Evolutionary conservation across 2,113 vertebrate species (phyloP), one percentile per base, ranked within the genome.

Genomic region (Dromas ardeola): DNA sequence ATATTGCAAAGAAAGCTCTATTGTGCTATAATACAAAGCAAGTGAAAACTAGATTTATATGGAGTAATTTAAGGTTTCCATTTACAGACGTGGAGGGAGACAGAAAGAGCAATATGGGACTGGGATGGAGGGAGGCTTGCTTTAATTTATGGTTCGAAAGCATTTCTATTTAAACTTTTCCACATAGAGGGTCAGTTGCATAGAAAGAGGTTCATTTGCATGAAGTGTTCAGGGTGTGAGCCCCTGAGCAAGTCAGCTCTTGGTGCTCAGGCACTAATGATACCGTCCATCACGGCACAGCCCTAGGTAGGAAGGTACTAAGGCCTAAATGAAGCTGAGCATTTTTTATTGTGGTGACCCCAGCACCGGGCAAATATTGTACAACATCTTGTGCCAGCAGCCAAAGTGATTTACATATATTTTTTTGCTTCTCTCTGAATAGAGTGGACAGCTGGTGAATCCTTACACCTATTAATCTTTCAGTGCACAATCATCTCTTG

Each of bases 401-500:
- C 88, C 73, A 58, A 91, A 77, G 34, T 81, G 30, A 97, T 98
- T 96, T 95, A 79, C 71, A 61, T 96, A 21, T 26, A 7, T 71
- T 32, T 65, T 76, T 83, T 69, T 43, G 18, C 56, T 92, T 53
- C n/a, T 36, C 29, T 96, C 69, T 77, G 45, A 81, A 86, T 58
- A 47, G 16, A 94, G 38, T 93, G 83, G 88, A 88, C 73, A 97
- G 81, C 94, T 97, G 92, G 86, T n/a, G 61, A 92, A 93, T 97
- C 38, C 52, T 93, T 92, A 59, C 1, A 12, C 34, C 94, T 96
- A 96, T 97, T 96, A 97, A 97, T 98, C 86, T 97, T 96, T 52
- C 66, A 70, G 59, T 43, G 26, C 12, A n/a, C 29, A 87, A 65
- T 91, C 69, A 93, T 92, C 59, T 97, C 88, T 43, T 82, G 47